phyloP scores from a whole-genome alignment of 53 echinoderm and acorn worm species.

The Patiria pectinifera region DNA sequence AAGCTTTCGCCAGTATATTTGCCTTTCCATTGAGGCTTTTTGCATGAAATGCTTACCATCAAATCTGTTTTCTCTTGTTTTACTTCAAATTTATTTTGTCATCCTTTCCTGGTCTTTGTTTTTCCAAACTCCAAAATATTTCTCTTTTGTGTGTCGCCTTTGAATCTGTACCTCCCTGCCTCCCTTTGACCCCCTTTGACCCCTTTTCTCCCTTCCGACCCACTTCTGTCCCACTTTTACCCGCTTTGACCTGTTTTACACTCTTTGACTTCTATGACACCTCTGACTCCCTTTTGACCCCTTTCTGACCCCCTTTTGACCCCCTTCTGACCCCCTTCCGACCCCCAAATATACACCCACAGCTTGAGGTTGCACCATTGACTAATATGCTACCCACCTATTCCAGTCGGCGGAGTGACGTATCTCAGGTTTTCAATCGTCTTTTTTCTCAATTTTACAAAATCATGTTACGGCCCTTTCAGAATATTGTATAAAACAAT shows the following conservation, averaged over 20 bases:
- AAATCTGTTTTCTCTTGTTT: background rate
- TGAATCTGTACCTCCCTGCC: background rate
- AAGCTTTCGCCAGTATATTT: background rate
- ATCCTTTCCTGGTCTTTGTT: background rate
- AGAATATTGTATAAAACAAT: too few relatives aligned
- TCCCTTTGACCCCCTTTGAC: background rate
- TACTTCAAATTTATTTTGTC: background rate
- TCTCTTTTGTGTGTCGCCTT: background rate
- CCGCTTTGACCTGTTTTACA: background rate
- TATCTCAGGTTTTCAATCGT: slow-evolving; percentile 23
- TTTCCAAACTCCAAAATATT: background rate
- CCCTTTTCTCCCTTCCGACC: background rate
- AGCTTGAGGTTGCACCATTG: slow-evolving; percentile 43
- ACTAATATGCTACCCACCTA: slow-evolving; percentile 17
- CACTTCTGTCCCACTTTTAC: background rate
- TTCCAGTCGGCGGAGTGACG: slow-evolving; percentile 51
- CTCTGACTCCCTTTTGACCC: background rate
- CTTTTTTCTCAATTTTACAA: background rate
- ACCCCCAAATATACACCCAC: slow-evolving; percentile 14
- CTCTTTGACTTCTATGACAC: background rate
- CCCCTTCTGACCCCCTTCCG: background rate
- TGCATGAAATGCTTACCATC: background rate
- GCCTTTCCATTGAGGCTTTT: background rate
- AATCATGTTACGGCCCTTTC: background rate
- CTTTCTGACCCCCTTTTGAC: background rate